Evolutionary conservation across 2,113 vertebrate species (phyloP).

Genomic region (Perca flavescens): DNA sequence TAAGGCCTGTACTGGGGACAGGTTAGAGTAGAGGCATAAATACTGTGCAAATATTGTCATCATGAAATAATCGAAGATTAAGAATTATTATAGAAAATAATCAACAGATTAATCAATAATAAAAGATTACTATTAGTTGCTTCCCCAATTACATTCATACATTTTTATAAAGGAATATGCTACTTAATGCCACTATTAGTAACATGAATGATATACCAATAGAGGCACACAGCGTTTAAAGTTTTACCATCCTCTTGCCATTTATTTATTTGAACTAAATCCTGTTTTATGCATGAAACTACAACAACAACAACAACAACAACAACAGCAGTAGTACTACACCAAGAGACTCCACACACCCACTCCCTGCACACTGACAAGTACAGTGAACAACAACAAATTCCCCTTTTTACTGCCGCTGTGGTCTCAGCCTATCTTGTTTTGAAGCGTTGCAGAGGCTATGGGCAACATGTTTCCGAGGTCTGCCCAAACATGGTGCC

Average conservation of each 20-base stretch:
- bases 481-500: neutral
- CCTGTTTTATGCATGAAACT: neutral
- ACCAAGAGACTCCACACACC: neutral
- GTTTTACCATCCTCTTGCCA: neutral
- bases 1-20: neutral
- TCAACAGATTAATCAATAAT: neutral
- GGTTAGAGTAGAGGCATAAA: neutral
- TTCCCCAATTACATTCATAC: neutral
- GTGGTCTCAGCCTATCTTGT: constrained; percentile 30
- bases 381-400: constrained; percentile 29
- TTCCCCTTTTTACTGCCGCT: constrained; percentile 43
- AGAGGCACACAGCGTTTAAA: neutral
- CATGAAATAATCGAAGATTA: neutral
- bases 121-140: neutral
- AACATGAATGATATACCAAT: neutral
- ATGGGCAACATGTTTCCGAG: neutral
- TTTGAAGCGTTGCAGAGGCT: constrained; percentile 22
- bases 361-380: constrained; percentile 8
- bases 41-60: neutral
- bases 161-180: neutral
- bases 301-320: constrained; percentile 13
- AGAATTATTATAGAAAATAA: neutral
- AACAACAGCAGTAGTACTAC: neutral
- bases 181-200: neutral
- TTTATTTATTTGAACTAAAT: neutral